phyloP scores from a whole-genome alignment of 1,140 invertebrate genomes.

The Odontomachus brunneus region DNA sequence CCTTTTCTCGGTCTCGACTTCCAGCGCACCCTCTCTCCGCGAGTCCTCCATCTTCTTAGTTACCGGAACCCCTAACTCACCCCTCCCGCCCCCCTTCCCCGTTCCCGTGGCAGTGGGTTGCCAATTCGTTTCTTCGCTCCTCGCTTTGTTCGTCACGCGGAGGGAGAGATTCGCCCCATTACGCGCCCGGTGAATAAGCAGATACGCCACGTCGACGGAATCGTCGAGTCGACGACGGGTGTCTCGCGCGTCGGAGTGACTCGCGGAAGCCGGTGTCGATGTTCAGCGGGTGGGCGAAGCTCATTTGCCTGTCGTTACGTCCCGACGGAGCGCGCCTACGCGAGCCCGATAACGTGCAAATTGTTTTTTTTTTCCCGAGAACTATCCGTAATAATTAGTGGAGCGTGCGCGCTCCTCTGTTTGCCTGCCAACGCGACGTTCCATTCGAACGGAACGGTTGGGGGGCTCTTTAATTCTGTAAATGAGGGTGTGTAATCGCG shows the following conservation, averaged over 20 bases:
- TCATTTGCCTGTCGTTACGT: slow-evolving; percentile 68
- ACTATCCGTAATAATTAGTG: slow-evolving; percentile 44
- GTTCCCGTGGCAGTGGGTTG: slow-evolving; percentile 47
- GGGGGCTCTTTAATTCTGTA: slow-evolving; percentile 18
- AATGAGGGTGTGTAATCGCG: background rate
- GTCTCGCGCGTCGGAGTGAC: slow-evolving; percentile 19
- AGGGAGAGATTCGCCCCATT: slow-evolving; percentile 62
- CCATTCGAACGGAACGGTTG: background rate
- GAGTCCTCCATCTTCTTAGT: slow-evolving; percentile 63
- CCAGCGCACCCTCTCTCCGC: slow-evolving; percentile 39
- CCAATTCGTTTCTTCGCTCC: slow-evolving; percentile 72
- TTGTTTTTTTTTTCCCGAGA: slow-evolving; percentile 54
- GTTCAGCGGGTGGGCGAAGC: slow-evolving; percentile 54
- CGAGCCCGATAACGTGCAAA: slow-evolving; percentile 57
- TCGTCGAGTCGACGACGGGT: slow-evolving; percentile 47
- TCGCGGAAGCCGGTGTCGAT: slow-evolving; percentile 54
- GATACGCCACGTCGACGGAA: slow-evolving; percentile 69
- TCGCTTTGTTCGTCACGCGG: slow-evolving; percentile 64
- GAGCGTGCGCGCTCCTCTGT: background rate
- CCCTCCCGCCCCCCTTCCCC: background rate
- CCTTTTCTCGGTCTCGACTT: slow-evolving; percentile 34
- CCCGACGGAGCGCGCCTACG: no score
- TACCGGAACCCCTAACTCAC: slow-evolving; percentile 59
- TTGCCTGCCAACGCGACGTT: slow-evolving; percentile 6
- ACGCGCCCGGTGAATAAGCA: slow-evolving; percentile 72